A percentile compares a stretch with the other conserved stretches of the same genome.
Conservation (phyloP, 2,888 invertebrate species). For the Saturnia japonica region DNA sequence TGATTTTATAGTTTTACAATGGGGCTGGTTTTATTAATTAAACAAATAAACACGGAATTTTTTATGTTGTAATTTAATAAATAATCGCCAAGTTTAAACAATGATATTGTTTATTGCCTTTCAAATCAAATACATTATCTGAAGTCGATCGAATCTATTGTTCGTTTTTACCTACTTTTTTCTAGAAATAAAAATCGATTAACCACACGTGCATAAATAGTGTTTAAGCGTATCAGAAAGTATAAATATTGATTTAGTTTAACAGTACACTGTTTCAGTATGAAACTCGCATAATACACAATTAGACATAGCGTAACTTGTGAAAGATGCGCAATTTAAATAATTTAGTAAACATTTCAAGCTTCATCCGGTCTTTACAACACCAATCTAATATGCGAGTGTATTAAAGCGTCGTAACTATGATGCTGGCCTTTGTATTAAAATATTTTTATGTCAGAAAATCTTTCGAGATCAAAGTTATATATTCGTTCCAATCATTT, state of each 20-base stretch:
- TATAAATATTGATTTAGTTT: not conserved
- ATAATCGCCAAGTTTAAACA: no score
- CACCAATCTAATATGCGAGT: not conserved
- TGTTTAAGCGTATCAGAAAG: not conserved
- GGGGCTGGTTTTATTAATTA: not conserved
- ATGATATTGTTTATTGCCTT: not conserved
- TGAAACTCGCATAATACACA: not conserved
- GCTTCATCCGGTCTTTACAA: conserved; percentile 15
- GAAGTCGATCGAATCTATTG: not conserved
- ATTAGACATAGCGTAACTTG: not conserved
- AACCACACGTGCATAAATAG: not conserved
- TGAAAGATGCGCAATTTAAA: conserved; percentile 20
- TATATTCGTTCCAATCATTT: not conserved
- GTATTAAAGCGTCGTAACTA: not conserved
- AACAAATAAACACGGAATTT: not conserved
- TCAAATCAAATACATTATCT: not conserved
- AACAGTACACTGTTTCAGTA: not conserved
- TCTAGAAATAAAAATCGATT: not conserved
- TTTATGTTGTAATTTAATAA: not conserved
- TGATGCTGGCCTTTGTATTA: not conserved
- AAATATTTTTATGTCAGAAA: not conserved
- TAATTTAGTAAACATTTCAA: conserved; percentile 28
- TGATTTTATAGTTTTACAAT: no score
- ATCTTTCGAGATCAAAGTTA: conserved; percentile 31
- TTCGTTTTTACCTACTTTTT: not conserved